phyloP scores from a whole-genome alignment of 37 sponge, comb jelly and placozoan species.

The Hexactinellida sp. region DNA sequence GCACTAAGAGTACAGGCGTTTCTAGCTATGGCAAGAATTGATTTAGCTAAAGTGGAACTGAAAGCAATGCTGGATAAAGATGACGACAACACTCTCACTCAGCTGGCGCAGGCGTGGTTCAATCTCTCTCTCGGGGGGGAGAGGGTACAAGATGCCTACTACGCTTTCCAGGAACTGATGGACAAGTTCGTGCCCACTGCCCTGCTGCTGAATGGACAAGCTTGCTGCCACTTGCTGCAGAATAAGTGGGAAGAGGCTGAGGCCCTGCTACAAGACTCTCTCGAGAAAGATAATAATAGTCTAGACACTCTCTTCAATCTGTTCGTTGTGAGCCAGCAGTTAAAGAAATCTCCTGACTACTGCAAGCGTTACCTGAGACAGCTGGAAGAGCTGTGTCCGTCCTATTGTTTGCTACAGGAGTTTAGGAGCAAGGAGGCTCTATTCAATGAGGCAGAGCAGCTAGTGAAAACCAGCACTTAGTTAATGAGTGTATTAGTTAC shows the following conservation, averaged over 20 bases:
- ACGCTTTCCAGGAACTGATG: constrained; percentile 90
- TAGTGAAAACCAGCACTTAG: not conserved
- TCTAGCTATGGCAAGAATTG: constrained; percentile 77
- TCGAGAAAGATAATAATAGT: constrained; percentile 89
- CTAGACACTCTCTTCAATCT: constrained; percentile 89
- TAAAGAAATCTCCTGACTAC: constrained; percentile 72
- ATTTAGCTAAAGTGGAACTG: constrained; percentile 91
- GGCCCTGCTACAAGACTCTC: constrained; percentile 70
- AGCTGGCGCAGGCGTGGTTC: constrained; percentile 84
- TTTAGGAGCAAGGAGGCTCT: constrained; percentile 44
- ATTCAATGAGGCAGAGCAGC: not conserved
- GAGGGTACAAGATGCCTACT: constrained; percentile 85
- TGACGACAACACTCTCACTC: constrained; percentile 89
- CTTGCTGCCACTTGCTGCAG: constrained; percentile 64
- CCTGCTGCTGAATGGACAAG: constrained; percentile 84
- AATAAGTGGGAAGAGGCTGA: constrained; percentile 94
- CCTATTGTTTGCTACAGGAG: constrained; percentile 60
- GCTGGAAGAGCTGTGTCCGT: constrained; percentile 70
- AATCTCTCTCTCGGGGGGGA: constrained; percentile 83
- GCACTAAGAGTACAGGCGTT: constrained; percentile 72
- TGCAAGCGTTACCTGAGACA: constrained; percentile 71
- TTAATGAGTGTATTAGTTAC: not conserved
- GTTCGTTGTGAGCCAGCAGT: constrained; percentile 70
- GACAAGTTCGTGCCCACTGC: constrained; percentile 89
- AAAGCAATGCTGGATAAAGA: constrained; percentile 86